Conservation (phyloP, 2,113 vertebrate species). For the Cromileptes altivelis region DNA sequence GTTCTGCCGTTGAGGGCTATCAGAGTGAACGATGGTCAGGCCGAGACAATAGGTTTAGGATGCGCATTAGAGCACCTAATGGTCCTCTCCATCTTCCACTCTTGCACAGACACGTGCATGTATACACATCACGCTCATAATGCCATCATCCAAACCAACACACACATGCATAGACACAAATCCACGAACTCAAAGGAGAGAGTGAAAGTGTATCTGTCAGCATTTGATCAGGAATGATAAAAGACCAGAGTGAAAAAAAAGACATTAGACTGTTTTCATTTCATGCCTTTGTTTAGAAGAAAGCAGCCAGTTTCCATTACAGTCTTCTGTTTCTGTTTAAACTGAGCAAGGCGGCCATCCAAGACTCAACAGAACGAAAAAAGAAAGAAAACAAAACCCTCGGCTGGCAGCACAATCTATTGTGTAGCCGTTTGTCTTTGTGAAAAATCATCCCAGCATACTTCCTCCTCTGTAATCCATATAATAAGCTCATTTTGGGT, state of each 20-base stretch:
- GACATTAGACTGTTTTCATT: conserved; percentile 66
- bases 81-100: conserved; percentile 44
- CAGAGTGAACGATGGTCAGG: conserved; percentile 60
- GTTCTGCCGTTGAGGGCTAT: conserved; percentile 65
- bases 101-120: conserved; percentile 15
- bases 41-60: conserved; percentile 68
- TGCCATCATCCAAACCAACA: not conserved
- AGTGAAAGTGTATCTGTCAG: conserved; percentile 49
- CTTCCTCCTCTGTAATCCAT: conserved; percentile 30
- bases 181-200: not conserved
- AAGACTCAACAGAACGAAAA: conserved; percentile 40
- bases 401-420: conserved; percentile 33
- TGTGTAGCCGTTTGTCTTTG: conserved; percentile 45
- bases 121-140: conserved; percentile 1
- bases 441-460: conserved; percentile 30
- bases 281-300: conserved; percentile 66
- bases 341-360: conserved; percentile 49
- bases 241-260: conserved; percentile 40
- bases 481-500: conserved; percentile 30
- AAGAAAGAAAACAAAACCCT: conserved; percentile 27
- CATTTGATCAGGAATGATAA: conserved; percentile 49
- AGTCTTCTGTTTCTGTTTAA: conserved; percentile 78
- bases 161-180: not conserved
- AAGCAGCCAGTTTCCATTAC: conserved; percentile 69
- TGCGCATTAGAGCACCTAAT: conserved; percentile 66